Base-by-base conservation (phyloP, 2,113 vertebrate genomes). In the Aythya baeri region DNA sequence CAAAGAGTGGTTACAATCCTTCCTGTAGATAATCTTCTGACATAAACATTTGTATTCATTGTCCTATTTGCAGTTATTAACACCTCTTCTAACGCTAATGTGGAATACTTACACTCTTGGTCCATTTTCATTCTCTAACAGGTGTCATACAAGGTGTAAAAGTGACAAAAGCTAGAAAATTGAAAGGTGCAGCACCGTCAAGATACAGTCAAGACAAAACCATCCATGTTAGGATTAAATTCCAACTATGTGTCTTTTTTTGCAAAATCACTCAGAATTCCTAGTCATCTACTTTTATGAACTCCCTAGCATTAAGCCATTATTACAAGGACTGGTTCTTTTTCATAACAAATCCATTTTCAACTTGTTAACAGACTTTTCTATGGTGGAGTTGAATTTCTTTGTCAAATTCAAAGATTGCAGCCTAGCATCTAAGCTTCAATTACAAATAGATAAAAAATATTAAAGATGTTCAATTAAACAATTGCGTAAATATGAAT, bases 131-230 rank as follows among this genome's bases (percentile, higher is more conserved):
- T 74, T 44, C 50, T 66, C n/a, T 66, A 36, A 74, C 66, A 75
- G 0, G 0, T 43, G 25, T 58, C 7, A 59, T 52, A 20, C 13
- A 55, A 70, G 76, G 6, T 63, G 44, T 58, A 36, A 73, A 55
- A 83, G 18, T 76, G 59, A 70, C 78, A 89, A 89, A 88, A 77
- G 31, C 25, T 66, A 55, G 52, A 92, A 90, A 86, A 93, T 71
- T 90, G 68, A 77, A 77, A 86, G 63, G 23, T 71, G 27, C 22
- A 74, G 4, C 57, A 59, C 4, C 71, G 21, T 58, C 22, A 83
- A 83, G 52, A 86, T 36, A 54, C 6, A 58, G 43, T 11, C 18
- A 57, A 67, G 58, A 89, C 54, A 85, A 8, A 79, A 66, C 41
- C 29, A 58, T 85, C 54, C 70, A 17, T 71, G 8, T 67, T 74